These are phyloP conservation scores for Neotoma lepida DNA, from an alignment of 2,113 vertebrate species.

Conservation along the genomic window DNA sequence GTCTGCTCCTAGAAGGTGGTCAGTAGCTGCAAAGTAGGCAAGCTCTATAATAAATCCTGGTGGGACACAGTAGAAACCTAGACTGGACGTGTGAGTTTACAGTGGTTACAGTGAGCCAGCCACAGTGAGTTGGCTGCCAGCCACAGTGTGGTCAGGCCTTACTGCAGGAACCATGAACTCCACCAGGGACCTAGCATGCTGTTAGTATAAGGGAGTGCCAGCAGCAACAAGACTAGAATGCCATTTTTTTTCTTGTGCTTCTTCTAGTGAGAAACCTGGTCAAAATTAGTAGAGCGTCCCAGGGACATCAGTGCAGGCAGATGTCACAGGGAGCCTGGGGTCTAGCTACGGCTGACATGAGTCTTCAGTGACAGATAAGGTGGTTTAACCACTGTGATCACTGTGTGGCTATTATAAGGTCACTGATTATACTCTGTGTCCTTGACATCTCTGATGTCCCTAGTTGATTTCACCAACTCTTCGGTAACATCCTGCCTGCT, in stretches of 20 bases:
- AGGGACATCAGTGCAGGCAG: not conserved
- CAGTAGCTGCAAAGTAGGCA: not conserved
- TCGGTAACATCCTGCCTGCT: not conserved
- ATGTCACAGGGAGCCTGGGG: not conserved
- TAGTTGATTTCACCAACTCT: not conserved
- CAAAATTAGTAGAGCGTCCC: not conserved
- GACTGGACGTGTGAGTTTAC: conserved; percentile 95
- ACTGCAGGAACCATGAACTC: conserved; percentile 95
- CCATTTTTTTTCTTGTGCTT: not conserved
- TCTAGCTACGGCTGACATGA: not conserved
- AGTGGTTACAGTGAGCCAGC: conserved; percentile 91
- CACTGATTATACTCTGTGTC: not conserved
- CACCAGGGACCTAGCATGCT: conserved; percentile 91
- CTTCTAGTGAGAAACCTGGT: not conserved
- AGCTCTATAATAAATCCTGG: conserved; percentile 69
- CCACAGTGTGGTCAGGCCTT: conserved; percentile 92
- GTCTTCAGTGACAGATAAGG: not conserved
- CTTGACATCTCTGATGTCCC: not conserved
- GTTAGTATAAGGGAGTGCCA: conserved; percentile 93
- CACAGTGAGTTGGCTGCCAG: conserved; percentile 92
- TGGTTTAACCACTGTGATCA: not conserved
- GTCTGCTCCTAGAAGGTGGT: not conserved
- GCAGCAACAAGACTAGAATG: conserved; percentile 91
- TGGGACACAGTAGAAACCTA: conserved; percentile 93
- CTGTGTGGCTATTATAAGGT: not conserved